These are phyloP conservation scores for Drosophila formosana DNA, from an alignment of 2,888 invertebrate genomes.

Conservation along the genomic window DNA sequence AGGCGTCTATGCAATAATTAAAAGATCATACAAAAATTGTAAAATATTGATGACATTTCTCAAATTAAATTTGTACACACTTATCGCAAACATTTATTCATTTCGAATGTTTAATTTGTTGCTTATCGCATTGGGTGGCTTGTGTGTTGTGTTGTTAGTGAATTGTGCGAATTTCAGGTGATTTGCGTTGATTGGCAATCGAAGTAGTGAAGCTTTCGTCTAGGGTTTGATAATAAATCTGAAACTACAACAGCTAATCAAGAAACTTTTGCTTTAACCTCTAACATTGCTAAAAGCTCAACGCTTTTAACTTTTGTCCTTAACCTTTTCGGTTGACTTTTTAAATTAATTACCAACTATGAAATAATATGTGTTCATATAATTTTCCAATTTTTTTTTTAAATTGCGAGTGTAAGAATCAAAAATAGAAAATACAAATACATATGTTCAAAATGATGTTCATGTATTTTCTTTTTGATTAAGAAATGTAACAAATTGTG, in stretches of 20 bases:
- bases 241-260: background rate
- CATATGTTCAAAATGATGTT: too few species aligned
- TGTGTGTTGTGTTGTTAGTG: background rate
- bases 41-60: background rate
- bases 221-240: background rate
- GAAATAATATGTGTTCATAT: too few species aligned
- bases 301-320: background rate
- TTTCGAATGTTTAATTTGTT: background rate
- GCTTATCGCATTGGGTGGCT: background rate
- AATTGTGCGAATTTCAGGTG: conserved; percentile 1
- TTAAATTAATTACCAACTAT: background rate
- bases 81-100: background rate
- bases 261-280: background rate
- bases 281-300: background rate
- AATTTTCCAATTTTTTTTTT: too few species aligned
- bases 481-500: too few species aligned
- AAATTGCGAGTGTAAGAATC: too few species aligned
- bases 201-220: background rate
- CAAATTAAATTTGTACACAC: background rate
- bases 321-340: background rate
- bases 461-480: too few species aligned
- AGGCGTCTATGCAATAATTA: background rate
- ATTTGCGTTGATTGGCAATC: conserved; percentile 8
- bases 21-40: background rate
- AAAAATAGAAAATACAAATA: too few species aligned